These are phyloP conservation scores for Dasyurus viverrinus DNA, from an alignment of 2,113 vertebrate genomes.

Conservation along the genomic window DNA sequence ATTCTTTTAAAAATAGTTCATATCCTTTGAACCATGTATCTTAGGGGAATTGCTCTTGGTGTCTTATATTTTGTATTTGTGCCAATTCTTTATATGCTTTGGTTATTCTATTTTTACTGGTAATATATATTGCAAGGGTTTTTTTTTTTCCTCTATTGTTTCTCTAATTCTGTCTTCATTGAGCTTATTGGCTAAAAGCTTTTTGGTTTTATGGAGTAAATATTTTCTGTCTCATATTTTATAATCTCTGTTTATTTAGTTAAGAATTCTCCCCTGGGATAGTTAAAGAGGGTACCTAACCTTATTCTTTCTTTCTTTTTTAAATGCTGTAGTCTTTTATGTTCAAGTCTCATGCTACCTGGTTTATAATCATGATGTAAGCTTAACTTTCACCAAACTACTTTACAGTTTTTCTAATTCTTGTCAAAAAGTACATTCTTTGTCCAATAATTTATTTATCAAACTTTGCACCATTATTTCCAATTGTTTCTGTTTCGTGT, in stretches of 20 bases:
- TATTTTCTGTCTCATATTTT: not conserved
- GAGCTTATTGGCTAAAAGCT: not conserved
- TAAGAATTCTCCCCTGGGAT: not conserved
- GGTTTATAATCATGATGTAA: not conserved
- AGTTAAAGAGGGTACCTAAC: not conserved
- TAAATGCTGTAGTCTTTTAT: not conserved
- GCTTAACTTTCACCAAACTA: not conserved
- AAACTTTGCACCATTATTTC: not conserved
- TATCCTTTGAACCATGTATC: not conserved
- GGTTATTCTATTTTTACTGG: not conserved
- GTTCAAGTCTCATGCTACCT: not conserved
- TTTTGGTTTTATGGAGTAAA: not conserved
- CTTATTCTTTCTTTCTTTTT: not conserved
- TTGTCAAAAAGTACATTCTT: not conserved
- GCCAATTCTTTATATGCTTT: not conserved
- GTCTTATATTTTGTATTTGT: not conserved
- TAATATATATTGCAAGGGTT: not conserved
- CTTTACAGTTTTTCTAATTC: not conserved
- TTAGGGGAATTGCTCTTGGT: not conserved
- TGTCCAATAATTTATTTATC: not conserved
- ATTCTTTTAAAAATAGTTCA: not conserved
- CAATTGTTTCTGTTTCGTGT: not conserved
- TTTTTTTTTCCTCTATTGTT: not conserved
- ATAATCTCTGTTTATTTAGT: not conserved
- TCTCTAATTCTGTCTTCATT: not conserved